phyloP scores from a whole-genome alignment of 2,113 vertebrate genomes.

The Notarius quadriscutis region DNA sequence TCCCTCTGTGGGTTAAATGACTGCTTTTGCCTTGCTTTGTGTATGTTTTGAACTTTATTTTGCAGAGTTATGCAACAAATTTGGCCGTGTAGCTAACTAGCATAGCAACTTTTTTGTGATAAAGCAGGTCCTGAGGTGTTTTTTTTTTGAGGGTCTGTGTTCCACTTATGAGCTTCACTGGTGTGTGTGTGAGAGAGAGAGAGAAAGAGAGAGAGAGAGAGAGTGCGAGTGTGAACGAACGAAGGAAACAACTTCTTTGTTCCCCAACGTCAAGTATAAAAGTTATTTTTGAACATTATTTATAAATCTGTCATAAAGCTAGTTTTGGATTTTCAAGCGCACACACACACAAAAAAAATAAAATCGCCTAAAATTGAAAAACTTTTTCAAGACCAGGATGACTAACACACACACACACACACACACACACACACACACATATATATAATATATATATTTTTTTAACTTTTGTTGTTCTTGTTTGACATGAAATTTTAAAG shows the following conservation, averaged over 20 bases:
- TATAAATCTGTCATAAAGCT: background rate
- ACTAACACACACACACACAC: background rate
- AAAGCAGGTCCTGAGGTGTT: constrained; percentile 61
- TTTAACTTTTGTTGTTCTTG: background rate
- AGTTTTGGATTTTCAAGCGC: background rate
- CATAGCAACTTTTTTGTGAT: constrained; percentile 43
- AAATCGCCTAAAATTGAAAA: background rate
- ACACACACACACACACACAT: too few species aligned
- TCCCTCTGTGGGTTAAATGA: background rate
- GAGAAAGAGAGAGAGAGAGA: background rate
- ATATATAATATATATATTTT: too few species aligned
- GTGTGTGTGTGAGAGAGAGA: too few species aligned
- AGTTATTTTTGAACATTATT: background rate
- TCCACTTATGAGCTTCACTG: background rate
- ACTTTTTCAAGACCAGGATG: background rate
- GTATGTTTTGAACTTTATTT: background rate
- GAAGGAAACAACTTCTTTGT: constrained; percentile 72
- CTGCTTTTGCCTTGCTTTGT: background rate
- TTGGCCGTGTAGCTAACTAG: background rate
- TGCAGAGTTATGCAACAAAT: constrained; percentile 54
- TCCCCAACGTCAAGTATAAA: constrained; percentile 65
- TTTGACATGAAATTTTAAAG: background rate
- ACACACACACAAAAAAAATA: background rate
- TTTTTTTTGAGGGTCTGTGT: constrained; percentile 9
- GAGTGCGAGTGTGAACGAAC: constrained; percentile 46